A percentile compares a stretch with the other conserved stretches of the same genome.
Conservation (phyloP, 2,888 invertebrate genomes). For the Cheilosia vulpina region DNA sequence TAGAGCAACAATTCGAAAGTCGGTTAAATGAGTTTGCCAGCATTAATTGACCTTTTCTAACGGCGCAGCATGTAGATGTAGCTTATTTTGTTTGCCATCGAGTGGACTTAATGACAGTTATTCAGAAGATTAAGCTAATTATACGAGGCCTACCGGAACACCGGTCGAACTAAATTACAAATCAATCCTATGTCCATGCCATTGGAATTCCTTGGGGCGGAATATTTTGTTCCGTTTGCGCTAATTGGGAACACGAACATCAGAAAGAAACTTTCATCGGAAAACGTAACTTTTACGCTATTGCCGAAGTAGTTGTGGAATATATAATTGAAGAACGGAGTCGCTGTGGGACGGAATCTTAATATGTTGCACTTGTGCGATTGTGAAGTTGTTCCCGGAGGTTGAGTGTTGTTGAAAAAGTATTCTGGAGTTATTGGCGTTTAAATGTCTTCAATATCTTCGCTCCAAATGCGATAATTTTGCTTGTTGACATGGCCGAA, state of each 20-base stretch:
- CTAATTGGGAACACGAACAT: slow-evolving; percentile 19
- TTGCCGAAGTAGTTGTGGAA: background rate
- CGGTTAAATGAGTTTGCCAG: slow-evolving; percentile 33
- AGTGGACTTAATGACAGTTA: slow-evolving; percentile 35
- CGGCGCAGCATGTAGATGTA: background rate
- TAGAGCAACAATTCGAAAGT: slow-evolving; percentile 12
- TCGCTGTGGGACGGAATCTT: no score
- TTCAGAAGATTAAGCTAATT: slow-evolving; percentile 50
- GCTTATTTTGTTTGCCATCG: slow-evolving; percentile 11
- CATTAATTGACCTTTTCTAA: slow-evolving; percentile 26
- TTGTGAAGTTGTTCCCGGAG: no score
- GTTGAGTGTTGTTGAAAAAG: no score
- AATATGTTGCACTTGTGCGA: no score
- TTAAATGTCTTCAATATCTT: no score
- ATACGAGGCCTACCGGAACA: slow-evolving; percentile 36
- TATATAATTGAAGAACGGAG: no score
- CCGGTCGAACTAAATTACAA: slow-evolving; percentile 30
- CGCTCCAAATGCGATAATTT: no score
- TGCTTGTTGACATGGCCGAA: no score
- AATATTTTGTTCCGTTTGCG: slow-evolving; percentile 18
- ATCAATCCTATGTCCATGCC: slow-evolving; percentile 20
- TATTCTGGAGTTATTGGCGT: no score
- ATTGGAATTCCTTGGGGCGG: slow-evolving; percentile 12
- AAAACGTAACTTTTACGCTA: slow-evolving; percentile 8
- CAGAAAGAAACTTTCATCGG: slow-evolving; percentile 25